phyloP scores from a whole-genome alignment of 2,113 vertebrate genomes.

The Climacteris rufus region DNA sequence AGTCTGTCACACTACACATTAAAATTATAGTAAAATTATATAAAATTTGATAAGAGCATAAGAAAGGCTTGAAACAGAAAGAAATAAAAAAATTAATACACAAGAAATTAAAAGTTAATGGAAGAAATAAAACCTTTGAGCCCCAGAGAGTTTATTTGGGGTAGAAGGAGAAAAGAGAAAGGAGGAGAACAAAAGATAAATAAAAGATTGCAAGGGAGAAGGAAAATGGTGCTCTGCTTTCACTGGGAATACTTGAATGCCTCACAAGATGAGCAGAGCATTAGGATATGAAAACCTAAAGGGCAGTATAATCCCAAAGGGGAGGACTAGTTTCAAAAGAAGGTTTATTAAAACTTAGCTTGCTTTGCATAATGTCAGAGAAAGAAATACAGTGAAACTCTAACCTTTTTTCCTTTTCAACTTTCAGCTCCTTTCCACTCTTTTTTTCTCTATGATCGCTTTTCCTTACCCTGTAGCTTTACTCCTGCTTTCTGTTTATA shows the following conservation, averaged over 20 bases:
- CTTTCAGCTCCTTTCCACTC: constrained; percentile 46
- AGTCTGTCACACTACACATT: background rate
- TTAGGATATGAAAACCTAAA: constrained; percentile 43
- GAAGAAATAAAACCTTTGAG: background rate
- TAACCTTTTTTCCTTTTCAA: constrained; percentile 25
- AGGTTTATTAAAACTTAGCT: constrained; percentile 46
- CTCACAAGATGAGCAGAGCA: constrained; percentile 22
- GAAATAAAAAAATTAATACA: background rate
- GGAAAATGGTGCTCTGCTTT: background rate
- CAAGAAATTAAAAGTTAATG: background rate
- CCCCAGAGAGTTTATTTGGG: background rate
- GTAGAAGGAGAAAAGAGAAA: background rate
- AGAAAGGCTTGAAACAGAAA: background rate
- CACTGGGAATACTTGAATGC: constrained; percentile 16
- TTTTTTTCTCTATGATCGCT: constrained; percentile 53
- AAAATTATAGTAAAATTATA: background rate
- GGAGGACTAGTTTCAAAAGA: constrained; percentile 37
- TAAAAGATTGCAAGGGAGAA: background rate
- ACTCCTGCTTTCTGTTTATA: constrained; percentile 75
- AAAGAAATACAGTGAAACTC: background rate
- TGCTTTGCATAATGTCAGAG: constrained; percentile 29
- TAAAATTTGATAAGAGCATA: background rate
- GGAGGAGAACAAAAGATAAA: constrained; percentile 22
- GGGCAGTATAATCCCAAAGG: constrained; percentile 28
- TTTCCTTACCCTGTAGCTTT: constrained; percentile 46